Percentiles rank a stretch among this genome's conserved stretches.
phyloP scores from a whole-genome alignment of 2,888 invertebrate species.

The Nycteola revayana region DNA sequence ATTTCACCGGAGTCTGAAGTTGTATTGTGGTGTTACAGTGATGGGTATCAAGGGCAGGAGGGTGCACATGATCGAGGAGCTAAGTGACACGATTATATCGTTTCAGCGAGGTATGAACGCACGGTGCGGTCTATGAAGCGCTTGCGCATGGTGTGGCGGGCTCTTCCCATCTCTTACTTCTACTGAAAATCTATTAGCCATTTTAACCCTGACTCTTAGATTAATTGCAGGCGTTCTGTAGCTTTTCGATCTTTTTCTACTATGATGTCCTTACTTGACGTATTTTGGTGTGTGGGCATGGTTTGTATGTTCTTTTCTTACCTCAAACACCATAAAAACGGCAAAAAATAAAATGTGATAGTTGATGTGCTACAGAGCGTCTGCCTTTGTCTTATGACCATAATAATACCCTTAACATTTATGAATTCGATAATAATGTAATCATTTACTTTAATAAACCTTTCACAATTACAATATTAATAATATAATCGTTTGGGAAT shows the following conservation, averaged over 20 bases:
- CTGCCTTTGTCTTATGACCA: no score
- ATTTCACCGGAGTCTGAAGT: conserved; percentile 46
- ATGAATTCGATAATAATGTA: neutral
- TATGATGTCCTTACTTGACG: no score
- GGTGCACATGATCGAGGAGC: conserved; percentile 99
- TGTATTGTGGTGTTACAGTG: conserved; percentile 87
- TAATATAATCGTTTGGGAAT: conserved; percentile 26
- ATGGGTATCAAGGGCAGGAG: conserved; percentile 99
- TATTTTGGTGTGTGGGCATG: no score
- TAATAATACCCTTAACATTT: no score
- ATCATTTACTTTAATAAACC: conserved; percentile 5
- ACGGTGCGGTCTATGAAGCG: conserved; percentile 51
- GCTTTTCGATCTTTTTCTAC: no score
- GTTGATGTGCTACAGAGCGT: no score
- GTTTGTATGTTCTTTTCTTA: no score
- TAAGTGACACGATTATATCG: conserved; percentile 98
- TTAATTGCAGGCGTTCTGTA: no score
- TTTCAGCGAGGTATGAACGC: conserved; percentile 97
- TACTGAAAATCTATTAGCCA: no score
- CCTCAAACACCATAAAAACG: no score
- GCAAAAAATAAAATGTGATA: no score
- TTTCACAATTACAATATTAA: conserved; percentile 17
- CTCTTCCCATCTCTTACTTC: conserved; percentile 35
- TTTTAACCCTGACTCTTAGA: no score
- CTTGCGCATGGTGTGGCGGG: conserved; percentile 72